Evolutionary conservation across 2,797 vertebrate species (phyloP).

Genomic region (Microctenopoma stevenorrisi): DNA sequence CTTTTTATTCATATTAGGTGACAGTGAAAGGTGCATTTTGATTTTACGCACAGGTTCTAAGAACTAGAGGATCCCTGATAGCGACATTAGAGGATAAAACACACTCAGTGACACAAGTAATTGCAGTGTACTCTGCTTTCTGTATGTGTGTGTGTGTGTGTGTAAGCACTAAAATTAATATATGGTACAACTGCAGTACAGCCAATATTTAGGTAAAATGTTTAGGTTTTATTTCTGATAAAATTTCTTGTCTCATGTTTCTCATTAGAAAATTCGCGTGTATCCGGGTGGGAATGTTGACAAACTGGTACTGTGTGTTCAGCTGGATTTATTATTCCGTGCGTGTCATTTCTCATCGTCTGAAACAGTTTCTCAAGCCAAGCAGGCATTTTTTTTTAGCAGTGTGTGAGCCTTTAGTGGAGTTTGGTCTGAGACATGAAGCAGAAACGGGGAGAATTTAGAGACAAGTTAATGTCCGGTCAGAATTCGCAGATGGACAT

Average conservation of each 20-base stretch:
- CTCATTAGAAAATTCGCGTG: neutral
- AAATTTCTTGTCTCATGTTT: neutral
- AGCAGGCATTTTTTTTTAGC: neutral
- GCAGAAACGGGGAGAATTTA: conserved; percentile 75
- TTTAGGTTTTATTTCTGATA: too few relatives aligned
- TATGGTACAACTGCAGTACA: neutral
- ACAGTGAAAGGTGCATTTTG: conserved; percentile 5
- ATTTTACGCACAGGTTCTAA: conserved; percentile 21
- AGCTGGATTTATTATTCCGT: conserved; percentile 9
- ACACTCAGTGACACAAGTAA: conserved; percentile 18
- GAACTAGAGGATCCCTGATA: neutral
- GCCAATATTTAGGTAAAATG: neutral
- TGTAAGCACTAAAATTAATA: too few relatives aligned
- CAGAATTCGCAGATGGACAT: conserved; percentile 73
- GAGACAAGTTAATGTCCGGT: conserved; percentile 71
- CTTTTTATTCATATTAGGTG: conserved; percentile 5
- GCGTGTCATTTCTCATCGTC: conserved; percentile 37
- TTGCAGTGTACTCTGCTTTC: neutral
- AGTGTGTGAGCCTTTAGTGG: conserved; percentile 57
- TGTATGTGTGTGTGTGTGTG: conserved; percentile 20
- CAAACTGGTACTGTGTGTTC: neutral
- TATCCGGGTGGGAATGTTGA: conserved; percentile 5
- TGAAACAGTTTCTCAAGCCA: conserved; percentile 46
- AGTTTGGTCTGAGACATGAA: conserved; percentile 70
- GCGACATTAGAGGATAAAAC: conserved; percentile 40